Conservation (phyloP, 1,140 invertebrate genomes). For the Drosophila subpulchrella region DNA sequence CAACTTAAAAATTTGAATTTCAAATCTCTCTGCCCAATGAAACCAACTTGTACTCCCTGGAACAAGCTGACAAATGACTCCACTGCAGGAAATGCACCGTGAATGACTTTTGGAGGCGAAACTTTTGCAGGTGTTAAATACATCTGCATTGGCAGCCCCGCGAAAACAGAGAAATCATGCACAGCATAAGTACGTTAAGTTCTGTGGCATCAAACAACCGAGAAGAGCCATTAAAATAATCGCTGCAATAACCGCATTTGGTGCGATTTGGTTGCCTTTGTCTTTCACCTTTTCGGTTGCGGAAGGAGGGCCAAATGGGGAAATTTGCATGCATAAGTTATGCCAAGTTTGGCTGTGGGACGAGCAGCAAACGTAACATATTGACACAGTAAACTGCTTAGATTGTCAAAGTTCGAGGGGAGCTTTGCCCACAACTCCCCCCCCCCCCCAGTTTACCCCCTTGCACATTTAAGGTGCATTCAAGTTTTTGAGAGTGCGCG, state of each 20-base stretch:
- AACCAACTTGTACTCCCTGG: constrained; percentile 35
- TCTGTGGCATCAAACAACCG: constrained; percentile 51
- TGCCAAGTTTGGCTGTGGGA: constrained; percentile 56
- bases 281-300: constrained; percentile 65
- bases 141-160: constrained; percentile 43
- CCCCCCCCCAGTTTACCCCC: background rate
- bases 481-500: constrained; percentile 59
- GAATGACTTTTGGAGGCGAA: constrained; percentile 26
- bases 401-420: constrained; percentile 78
- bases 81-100: constrained; percentile 17
- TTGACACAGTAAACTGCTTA: constrained; percentile 82
- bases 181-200: constrained; percentile 40
- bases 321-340: constrained; percentile 82
- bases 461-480: constrained; percentile 58
- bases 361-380: constrained; percentile 72
- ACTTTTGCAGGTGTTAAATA: constrained; percentile 60
- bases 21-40: constrained; percentile 41
- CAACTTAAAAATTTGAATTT: constrained; percentile 49
- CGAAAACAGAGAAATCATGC: constrained; percentile 32
- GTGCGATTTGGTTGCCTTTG: constrained; percentile 64
- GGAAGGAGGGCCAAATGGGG: constrained; percentile 20
- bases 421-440: too few relatives aligned
- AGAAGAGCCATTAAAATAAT: constrained; percentile 80
- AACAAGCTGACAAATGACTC: constrained; percentile 50
- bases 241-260: constrained; percentile 80